These are phyloP conservation scores for Balaenoptera acutorostrata DNA, from an alignment of 2,113 vertebrate species.

Conservation along the genomic window DNA sequence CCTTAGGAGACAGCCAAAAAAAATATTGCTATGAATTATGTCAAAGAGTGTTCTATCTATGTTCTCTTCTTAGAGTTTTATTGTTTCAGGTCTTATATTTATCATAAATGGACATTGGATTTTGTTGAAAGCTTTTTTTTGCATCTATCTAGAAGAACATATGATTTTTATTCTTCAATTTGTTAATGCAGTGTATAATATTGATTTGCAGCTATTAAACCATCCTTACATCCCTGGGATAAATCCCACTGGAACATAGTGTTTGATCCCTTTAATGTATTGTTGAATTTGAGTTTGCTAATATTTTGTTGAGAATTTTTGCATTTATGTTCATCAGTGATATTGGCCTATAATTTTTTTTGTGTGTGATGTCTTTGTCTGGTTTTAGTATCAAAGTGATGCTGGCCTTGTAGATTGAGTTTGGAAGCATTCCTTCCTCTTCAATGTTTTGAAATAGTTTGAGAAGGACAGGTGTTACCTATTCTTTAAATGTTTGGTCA, in stretches of 20 bases:
- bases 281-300: not conserved
- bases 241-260: not conserved
- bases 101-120: not conserved
- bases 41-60: no score
- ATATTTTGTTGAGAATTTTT: not conserved
- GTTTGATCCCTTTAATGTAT: not conserved
- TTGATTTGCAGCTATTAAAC: not conserved
- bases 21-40: no score
- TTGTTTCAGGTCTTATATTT: no score
- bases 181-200: not conserved
- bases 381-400: not conserved
- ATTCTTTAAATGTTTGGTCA: not conserved
- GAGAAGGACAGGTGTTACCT: not conserved
- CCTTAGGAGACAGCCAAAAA: no score
- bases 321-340: not conserved
- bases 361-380: not conserved
- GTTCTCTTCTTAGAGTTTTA: no score
- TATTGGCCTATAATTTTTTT: not conserved
- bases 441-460: not conserved
- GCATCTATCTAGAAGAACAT: not conserved
- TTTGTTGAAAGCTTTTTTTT: not conserved
- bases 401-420: not conserved
- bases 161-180: not conserved
- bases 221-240: not conserved
- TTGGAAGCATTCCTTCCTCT: not conserved